Conservation (phyloP, 2,113 vertebrate species). For the Ariopsis seemanni region DNA sequence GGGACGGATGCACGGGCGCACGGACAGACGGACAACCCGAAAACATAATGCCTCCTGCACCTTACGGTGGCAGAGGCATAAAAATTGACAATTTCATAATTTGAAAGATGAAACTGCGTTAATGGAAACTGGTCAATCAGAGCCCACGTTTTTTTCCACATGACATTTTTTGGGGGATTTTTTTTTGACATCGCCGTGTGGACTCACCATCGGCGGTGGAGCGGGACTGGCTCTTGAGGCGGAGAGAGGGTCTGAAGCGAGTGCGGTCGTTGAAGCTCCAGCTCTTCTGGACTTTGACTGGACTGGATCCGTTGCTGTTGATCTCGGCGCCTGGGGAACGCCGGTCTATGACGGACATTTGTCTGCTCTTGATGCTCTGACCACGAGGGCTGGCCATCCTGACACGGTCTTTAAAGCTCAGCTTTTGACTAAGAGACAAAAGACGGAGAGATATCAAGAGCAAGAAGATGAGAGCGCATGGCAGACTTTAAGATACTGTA, state of each 20-base stretch:
- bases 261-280: slow-evolving; percentile 98
- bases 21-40: no score
- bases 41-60: no score
- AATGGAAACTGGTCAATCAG: not conserved
- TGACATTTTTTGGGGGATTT: not conserved
- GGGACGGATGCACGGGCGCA: no score
- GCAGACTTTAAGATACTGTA: not conserved
- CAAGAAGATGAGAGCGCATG: not conserved
- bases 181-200: not conserved
- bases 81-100: no score
- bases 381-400: slow-evolving; percentile 95
- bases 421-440: slow-evolving; percentile 81
- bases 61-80: no score
- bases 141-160: not conserved
- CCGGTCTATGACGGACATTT: slow-evolving; percentile 83
- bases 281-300: slow-evolving; percentile 95
- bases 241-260: slow-evolving; percentile 89
- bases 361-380: slow-evolving; percentile 90
- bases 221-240: slow-evolving; percentile 93
- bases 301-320: slow-evolving; percentile 83
- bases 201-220: slow-evolving; percentile 82
- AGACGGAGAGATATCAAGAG: slow-evolving; percentile 7
- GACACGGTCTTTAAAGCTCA: slow-evolving; percentile 94
- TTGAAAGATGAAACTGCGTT: no score
- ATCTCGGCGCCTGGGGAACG: slow-evolving; percentile 85